phyloP scores from a whole-genome alignment of 2,888 invertebrate species.

The Mylabris sibirica region DNA sequence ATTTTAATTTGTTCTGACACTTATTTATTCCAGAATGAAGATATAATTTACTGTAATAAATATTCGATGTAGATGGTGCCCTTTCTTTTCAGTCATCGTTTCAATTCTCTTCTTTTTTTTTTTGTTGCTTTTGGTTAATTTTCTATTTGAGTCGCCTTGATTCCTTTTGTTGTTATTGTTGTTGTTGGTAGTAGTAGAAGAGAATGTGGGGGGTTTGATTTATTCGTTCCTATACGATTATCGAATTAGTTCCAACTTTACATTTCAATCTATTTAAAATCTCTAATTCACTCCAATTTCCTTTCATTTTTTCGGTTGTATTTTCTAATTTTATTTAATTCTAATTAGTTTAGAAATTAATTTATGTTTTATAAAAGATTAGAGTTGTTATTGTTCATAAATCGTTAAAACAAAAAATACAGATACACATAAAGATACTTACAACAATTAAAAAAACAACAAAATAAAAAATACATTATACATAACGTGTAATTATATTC shows the following conservation, averaged over 20 bases:
- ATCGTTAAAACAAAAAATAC: slow-evolving; percentile 38
- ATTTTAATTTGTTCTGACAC: slow-evolving; percentile 32
- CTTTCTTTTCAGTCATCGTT: background rate
- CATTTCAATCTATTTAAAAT: slow-evolving; percentile 26
- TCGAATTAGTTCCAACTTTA: slow-evolving; percentile 33
- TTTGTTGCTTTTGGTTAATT: background rate
- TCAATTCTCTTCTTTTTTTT: background rate
- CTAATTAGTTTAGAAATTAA: slow-evolving; percentile 5
- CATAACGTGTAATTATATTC: slow-evolving; percentile 45
- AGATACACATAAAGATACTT: slow-evolving; percentile 35
- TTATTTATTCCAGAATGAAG: slow-evolving; percentile 32
- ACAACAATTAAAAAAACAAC: too few species aligned
- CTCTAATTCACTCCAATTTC: background rate
- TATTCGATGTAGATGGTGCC: slow-evolving; percentile 13
- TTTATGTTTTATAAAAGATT: background rate
- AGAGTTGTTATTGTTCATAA: slow-evolving; percentile 37
- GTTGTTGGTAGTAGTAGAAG: too few species aligned
- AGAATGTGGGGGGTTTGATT: slow-evolving; percentile 22
- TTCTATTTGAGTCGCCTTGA: slow-evolving; percentile 8
- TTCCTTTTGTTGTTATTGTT: background rate
- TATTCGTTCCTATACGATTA: slow-evolving; percentile 29
- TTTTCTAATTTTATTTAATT: background rate
- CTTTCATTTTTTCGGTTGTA: background rate
- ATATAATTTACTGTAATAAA: slow-evolving; percentile 33
- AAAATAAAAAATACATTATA: too few species aligned